These are phyloP conservation scores for Brevipalpus yothersi DNA, from an alignment of 1,140 invertebrate species.

Conservation along the genomic window DNA sequence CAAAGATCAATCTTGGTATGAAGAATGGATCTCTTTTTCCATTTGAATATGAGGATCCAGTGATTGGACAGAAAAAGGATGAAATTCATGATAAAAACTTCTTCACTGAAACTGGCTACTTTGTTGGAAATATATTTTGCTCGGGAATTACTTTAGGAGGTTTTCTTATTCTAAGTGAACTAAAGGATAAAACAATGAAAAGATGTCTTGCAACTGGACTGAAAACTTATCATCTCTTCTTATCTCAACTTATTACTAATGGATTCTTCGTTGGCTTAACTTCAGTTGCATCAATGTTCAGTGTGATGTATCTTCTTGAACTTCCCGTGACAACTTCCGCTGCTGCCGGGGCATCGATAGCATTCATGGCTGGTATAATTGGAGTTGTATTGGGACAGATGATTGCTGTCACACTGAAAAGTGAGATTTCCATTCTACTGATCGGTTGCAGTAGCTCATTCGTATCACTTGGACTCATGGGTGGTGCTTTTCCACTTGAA, in stretches of 20 bases:
- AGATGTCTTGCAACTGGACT: slow-evolving; percentile 69
- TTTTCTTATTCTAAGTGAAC: slow-evolving; percentile 24
- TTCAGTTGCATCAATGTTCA: not conserved
- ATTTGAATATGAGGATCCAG: not conserved
- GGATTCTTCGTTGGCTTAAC: not conserved
- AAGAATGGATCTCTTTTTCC: not conserved
- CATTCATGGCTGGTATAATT: not conserved
- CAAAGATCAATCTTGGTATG: not conserved
- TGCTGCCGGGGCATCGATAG: not conserved
- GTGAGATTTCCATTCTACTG: not conserved
- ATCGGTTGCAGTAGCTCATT: not conserved
- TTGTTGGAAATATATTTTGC: not conserved
- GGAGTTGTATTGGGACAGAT: not conserved
- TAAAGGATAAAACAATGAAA: slow-evolving; percentile 61
- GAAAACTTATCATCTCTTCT: slow-evolving; percentile 57
- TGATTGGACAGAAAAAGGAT: not conserved
- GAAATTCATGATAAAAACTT: too few species aligned
- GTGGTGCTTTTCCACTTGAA: slow-evolving; percentile 74
- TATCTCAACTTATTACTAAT: slow-evolving; percentile 42
- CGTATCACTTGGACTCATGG: slow-evolving; percentile 25
- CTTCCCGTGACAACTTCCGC: not conserved
- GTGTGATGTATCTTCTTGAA: not conserved
- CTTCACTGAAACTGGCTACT: not conserved
- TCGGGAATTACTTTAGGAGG: not conserved
- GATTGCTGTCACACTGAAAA: not conserved